Evolutionary conservation across 2,113 vertebrate species (phyloP), one percentile per base, ranked within the genome.

Genomic region (Solenodon paradoxus): DNA sequence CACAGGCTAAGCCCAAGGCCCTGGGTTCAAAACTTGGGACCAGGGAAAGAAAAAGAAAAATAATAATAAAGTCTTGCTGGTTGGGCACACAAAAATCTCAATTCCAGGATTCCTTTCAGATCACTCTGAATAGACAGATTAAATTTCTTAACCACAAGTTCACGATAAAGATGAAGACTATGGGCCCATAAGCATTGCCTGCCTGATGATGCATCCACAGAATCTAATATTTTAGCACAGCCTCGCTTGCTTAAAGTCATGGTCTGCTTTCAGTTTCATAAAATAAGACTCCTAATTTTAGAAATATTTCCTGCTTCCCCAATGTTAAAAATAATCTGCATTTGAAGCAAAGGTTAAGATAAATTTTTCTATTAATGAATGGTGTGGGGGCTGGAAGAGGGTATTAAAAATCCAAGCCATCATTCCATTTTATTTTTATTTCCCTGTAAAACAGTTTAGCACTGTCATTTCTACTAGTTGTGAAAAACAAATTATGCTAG

Each of bases 401-500:
- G 3, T 71, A 26, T 89, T 71, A 75, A 83, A 94, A 94, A 53
- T 92, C 69, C 83, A 11, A 92, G 42, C 66, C 42, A 55, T 26
- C 49, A 35, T 19, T 87, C 40, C 42, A 53, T 45, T 87, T 94
- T 47, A 51, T 80, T 95, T 94, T 79, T 57, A 79, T 79, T 92
- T 93, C 55, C 63, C 30, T 86, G 2, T 83, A 71, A 94, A 86
- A 80, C 57, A 91, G 72, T 78, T 92, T 78, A 91, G 61, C n/a
- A 57, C 80, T 90, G 75, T 80, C 90, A 63, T 82, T 92, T 87
- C 91, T 69, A 71, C 42, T 66, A 53, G 42, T 83, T 74, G 55
- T 75, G 74, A 87, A 97, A 96, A 92, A 95, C 68, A 96, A 92
- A 83, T 87, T 38, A 92, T 19, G 13, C 84, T 53, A 87, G 92